Conservation (phyloP, 2,888 invertebrate genomes). For the Drosophila putrida region DNA sequence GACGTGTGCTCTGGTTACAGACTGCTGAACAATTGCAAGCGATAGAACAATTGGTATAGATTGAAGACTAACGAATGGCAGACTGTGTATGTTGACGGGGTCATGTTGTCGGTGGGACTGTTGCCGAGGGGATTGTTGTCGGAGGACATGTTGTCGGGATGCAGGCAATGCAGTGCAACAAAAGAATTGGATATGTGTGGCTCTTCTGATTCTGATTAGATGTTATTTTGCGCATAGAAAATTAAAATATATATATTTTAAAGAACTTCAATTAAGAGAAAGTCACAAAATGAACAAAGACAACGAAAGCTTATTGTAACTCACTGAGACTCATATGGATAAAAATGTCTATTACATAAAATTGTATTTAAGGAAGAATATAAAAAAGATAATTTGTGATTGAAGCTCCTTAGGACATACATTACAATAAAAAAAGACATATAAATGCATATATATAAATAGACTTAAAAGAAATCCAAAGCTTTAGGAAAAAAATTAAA, state of each 20-base stretch:
- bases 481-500: not conserved
- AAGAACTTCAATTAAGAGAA: constrained; percentile 31
- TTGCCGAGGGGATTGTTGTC: not conserved
- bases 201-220: constrained; percentile 26
- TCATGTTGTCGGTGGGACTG: not conserved
- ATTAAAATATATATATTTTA: constrained; percentile 26
- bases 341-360: not conserved
- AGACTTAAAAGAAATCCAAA: not conserved
- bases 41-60: constrained; percentile 62
- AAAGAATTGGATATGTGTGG: constrained; percentile 7
- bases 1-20: constrained; percentile 46
- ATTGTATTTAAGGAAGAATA: not conserved
- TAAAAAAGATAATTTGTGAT: not conserved
- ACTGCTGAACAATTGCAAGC: constrained; percentile 55
- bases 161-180: constrained; percentile 15
- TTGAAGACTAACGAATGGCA: constrained; percentile 57
- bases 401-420: too few relatives aligned
- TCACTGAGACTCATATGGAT: not conserved
- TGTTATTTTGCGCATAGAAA: constrained; percentile 17
- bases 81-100: not conserved
- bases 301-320: constrained; percentile 9
- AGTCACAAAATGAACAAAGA: not conserved
- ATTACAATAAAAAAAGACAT: not conserved
- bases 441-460: too few relatives aligned
- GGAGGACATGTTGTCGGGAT: not conserved